Evolutionary conservation across 2,888 invertebrate species (phyloP), one percentile per base, ranked within the genome.

Genomic region (Notodonta ziczac): DNA sequence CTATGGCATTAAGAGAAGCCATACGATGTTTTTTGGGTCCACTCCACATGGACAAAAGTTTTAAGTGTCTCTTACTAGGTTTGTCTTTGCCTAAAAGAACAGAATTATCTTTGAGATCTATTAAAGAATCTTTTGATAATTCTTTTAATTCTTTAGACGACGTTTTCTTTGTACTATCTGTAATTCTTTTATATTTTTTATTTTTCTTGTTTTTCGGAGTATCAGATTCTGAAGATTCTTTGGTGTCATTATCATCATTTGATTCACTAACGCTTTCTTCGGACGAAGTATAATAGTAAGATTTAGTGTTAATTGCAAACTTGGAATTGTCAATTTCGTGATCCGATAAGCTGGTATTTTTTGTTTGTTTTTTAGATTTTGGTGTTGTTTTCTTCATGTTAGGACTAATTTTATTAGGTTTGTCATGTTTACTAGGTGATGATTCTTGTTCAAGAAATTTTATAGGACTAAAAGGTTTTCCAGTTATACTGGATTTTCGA

Each of bases 1-100:
- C 98, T 73, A 97, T 87, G 0, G 98, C 98, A 83, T 98, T 98
- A 42, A 98, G 88, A 3, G 98, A 98, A 48, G 98, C 98, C 88
- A 98, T 97, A 70, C 98, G 95, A 82, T 97, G 97, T 54, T 96
- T 94, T 86, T 97, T 97, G 35, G 97, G 97, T 0, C 97, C 97
- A 69, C 94, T 94, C 96, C 96, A 96, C 90, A 96, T 96, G 1
- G 96, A 95, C 64, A 95, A 93, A 48, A 96, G 87, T 79, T 95
- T 95, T 72, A 95, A 93, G 65, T 96, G 89, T 61, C 90, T 83
- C 73, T 91, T 91, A 68, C 87, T 90, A n/a, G 89, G 90, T 77
- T 92, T 91, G 69, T 91, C 91, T 63, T 84, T 85, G 50, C 92
- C 87, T 53, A 87, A 57, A 62, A 89, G 73, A 57, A 81, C 73